Conservation (phyloP, 2,113 vertebrate genomes). For the Arizona elegans region DNA sequence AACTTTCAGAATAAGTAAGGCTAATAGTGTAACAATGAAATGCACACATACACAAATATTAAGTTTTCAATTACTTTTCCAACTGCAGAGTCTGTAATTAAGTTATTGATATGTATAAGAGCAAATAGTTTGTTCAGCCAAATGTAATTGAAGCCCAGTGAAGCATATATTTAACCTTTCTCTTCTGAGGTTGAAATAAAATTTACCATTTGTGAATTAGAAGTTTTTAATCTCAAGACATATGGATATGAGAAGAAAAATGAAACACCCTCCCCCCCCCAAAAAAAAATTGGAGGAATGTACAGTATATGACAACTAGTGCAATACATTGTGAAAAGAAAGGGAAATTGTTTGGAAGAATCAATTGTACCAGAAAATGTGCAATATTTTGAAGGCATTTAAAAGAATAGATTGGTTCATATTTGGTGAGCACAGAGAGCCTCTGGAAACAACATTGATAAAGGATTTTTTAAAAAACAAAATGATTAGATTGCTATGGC, state of each 20-base stretch:
- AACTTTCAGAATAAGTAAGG: not conserved
- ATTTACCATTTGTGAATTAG: not conserved
- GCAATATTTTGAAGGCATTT: not conserved
- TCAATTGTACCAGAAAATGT: not conserved
- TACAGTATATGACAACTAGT: not conserved
- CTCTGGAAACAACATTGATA: not conserved
- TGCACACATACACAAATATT: slow-evolving; percentile 6
- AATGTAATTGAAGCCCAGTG: not conserved
- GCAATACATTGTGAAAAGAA: not conserved
- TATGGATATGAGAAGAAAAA: not conserved
- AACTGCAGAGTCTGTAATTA: not conserved
- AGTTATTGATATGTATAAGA: slow-evolving; percentile 10
- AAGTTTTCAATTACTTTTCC: not conserved
- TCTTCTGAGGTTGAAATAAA: not conserved
- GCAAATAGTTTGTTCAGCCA: slow-evolving; percentile 1
- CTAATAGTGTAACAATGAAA: not conserved
- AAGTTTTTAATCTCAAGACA: not conserved
- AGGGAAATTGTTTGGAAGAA: not conserved
- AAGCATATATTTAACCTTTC: not conserved
- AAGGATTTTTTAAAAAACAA: not conserved
- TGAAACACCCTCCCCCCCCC: not conserved
- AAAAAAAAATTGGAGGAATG: not conserved
- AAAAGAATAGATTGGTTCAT: not conserved
- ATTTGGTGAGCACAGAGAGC: not conserved
- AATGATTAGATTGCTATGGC: no score